phyloP scores from a whole-genome alignment of 23 tunicate genomes.

The Styela clava region DNA sequence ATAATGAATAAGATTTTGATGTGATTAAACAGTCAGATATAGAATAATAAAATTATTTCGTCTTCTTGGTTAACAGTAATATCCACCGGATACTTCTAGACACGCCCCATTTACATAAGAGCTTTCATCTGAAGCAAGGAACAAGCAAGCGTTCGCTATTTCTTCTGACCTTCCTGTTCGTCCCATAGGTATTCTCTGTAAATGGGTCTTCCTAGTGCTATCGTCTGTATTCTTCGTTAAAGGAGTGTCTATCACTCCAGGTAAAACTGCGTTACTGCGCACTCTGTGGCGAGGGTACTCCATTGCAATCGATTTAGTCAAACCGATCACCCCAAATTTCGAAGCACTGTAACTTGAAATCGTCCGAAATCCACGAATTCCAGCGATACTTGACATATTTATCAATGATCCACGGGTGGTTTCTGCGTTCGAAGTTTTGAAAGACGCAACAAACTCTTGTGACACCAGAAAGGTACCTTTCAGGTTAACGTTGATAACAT shows the following conservation, averaged over 20 bases:
- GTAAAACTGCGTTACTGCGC: conserved; percentile 59
- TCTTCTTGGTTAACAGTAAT: too few relatives aligned
- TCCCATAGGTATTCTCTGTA: not conserved
- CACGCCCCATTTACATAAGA: conserved; percentile 67
- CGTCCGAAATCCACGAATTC: not conserved
- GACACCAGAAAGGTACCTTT: not conserved
- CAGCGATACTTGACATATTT: conserved; percentile 8
- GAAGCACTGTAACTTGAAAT: not conserved
- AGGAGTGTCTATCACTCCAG: conserved; percentile 53
- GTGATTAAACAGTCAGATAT: too few relatives aligned
- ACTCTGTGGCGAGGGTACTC: conserved; percentile 27
- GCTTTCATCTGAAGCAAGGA: conserved; percentile 73
- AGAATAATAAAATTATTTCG: too few relatives aligned
- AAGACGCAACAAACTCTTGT: not conserved
- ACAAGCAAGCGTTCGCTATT: conserved; percentile 71
- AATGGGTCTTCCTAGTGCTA: not conserved
- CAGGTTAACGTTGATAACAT: not conserved
- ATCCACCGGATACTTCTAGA: conserved; percentile 70
- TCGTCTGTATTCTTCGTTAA: not conserved
- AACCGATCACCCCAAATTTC: conserved; percentile 6
- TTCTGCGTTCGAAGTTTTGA: not conserved
- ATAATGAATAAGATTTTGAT: too few relatives aligned
- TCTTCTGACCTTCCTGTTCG: conserved; percentile 33
- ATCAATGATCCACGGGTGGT: not conserved
- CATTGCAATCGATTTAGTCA: conserved; percentile 2